A percentile compares a stretch with the other conserved stretches of the same genome.
Conservation (phyloP, 2,113 vertebrate genomes). For the Pogona vitticeps region DNA sequence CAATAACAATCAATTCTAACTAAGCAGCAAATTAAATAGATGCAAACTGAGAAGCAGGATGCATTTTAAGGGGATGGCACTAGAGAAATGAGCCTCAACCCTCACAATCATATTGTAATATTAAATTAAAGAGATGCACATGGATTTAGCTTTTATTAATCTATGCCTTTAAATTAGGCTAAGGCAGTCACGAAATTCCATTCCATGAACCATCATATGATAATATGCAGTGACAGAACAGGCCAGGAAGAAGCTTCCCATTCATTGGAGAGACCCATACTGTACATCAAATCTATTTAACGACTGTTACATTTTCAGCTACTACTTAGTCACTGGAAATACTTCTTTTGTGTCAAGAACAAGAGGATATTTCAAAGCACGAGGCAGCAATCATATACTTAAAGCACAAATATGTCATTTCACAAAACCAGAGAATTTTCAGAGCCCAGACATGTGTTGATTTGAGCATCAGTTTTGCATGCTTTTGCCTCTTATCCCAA, state of each 20-base stretch:
- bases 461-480: no score
- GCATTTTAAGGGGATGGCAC: not conserved
- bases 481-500: not conserved
- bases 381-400: not conserved
- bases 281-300: conserved; percentile 65
- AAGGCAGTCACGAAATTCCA: conserved; percentile 41
- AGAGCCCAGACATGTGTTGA: no score
- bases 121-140: conserved; percentile 37
- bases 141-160: not conserved
- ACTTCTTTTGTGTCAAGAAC: conserved; percentile 5
- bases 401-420: not conserved
- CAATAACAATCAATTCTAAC: not conserved
- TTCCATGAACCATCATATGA: conserved; percentile 58
- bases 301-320: conserved; percentile 47
- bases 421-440: not conserved
- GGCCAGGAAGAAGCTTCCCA: conserved; percentile 59
- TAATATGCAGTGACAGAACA: conserved; percentile 59
- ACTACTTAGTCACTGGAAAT: conserved; percentile 56
- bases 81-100: not conserved
- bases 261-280: conserved; percentile 48
- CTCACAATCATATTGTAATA: not conserved
- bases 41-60: conserved; percentile 1
- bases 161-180: conserved; percentile 38
- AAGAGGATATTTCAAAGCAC: conserved; percentile 37
- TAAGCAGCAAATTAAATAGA: not conserved